These are phyloP conservation scores for Orbicella faveolata DNA, from an alignment of 64 coral and sea anemone genomes.

Conservation along the genomic window DNA sequence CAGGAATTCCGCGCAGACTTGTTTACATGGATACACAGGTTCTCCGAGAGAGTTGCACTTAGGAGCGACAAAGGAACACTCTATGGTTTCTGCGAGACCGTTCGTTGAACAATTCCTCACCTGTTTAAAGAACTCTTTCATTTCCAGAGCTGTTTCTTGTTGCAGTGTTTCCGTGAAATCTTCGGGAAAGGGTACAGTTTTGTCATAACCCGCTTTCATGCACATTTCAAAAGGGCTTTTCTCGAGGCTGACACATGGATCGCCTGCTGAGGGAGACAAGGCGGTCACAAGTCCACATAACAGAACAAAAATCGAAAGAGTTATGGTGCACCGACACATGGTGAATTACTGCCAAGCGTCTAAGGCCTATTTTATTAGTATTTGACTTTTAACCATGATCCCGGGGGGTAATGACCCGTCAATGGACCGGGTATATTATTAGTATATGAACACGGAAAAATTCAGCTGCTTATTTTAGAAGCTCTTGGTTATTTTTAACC, in stretches of 20 bases:
- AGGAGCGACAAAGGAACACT: constrained; percentile 22
- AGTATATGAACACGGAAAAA: background rate
- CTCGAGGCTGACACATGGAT: constrained; percentile 11
- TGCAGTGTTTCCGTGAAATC: background rate
- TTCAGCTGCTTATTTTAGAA: background rate
- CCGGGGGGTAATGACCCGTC: too few relatives aligned
- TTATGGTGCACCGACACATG: background rate
- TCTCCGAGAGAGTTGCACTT: background rate
- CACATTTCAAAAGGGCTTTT: constrained; percentile 14
- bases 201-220: constrained; percentile 5
- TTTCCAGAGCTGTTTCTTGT: background rate
- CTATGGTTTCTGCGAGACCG: constrained; percentile 7
- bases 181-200: background rate
- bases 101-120: background rate
- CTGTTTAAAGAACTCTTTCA: background rate
- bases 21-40: constrained; percentile 2
- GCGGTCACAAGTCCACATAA: background rate
- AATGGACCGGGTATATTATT: too few relatives aligned
- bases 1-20: constrained; percentile 11
- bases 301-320: background rate
- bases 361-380: background rate
- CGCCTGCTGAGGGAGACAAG: background rate
- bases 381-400: too few relatives aligned
- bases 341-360: too few relatives aligned
- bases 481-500: background rate